Conservation (phyloP, 1,140 invertebrate genomes). For the Anthonomus grandis region DNA sequence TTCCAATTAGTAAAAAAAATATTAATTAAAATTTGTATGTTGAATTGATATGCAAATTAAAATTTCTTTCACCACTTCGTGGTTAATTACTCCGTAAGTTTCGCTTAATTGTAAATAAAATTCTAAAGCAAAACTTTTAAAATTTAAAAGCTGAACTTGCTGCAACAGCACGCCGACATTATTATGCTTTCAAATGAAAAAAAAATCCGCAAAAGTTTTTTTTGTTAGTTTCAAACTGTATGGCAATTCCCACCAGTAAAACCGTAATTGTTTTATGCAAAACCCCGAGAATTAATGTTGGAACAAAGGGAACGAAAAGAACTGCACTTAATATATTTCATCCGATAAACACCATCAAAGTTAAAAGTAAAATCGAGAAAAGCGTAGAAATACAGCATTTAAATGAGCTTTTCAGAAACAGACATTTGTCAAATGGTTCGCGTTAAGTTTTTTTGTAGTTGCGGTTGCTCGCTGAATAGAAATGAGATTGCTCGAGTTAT, state of each 20-base stretch:
- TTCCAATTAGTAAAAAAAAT: too few species aligned
- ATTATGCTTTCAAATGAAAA: too few species aligned
- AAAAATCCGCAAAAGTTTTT: too few species aligned
- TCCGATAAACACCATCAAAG: constrained; percentile 28
- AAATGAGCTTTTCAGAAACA: constrained; percentile 31
- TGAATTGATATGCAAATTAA: too few species aligned
- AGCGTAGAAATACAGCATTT: constrained; percentile 21
- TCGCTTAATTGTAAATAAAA: too few species aligned
- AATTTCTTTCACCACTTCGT: too few species aligned
- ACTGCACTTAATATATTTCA: constrained; percentile 29
- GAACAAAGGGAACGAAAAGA: constrained; percentile 16
- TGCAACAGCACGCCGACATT: too few species aligned
- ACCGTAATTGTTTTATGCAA: constrained; percentile 13
- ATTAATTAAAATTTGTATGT: too few species aligned
- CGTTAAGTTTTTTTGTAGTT: constrained; percentile 24
- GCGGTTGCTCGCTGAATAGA: constrained; percentile 22
- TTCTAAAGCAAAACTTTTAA: too few species aligned
- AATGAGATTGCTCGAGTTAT: constrained; percentile 25
- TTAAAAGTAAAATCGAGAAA: constrained; percentile 20
- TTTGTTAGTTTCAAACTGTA: constrained; percentile 2
- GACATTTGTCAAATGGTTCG: constrained; percentile 26
- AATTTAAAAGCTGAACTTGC: too few species aligned
- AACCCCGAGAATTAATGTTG: constrained; percentile 9
- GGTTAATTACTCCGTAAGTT: too few species aligned
- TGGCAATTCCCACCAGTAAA: constrained; percentile 6